Evolutionary conservation across 1,140 invertebrate species (phyloP).

Genomic region (Penaeus japonicus): DNA sequence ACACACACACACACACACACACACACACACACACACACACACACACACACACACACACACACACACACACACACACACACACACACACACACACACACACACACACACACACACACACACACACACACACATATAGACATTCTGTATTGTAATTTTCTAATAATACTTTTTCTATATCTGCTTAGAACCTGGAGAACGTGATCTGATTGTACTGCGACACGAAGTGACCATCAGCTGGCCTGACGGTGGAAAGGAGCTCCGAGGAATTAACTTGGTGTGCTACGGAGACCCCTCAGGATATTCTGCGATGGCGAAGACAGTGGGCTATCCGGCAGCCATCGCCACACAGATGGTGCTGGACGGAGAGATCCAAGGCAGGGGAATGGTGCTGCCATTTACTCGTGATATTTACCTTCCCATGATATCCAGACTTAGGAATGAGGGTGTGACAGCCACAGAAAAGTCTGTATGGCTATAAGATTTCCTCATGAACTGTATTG

Average conservation of each 20-base stretch:
- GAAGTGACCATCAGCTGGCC: slow-evolving; percentile 92
- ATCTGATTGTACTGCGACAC: slow-evolving; percentile 93
- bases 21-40: neutral
- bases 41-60: neutral
- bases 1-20: neutral
- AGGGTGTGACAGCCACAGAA: slow-evolving; percentile 84
- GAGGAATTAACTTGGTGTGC: slow-evolving; percentile 90
- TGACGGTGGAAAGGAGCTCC: slow-evolving; percentile 81
- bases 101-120: neutral
- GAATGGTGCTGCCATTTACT: slow-evolving; percentile 88
- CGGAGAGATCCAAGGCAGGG: slow-evolving; percentile 95
- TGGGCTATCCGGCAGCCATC: slow-evolving; percentile 95
- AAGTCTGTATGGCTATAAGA: slow-evolving; percentile 22
- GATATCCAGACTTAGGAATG: slow-evolving; percentile 80
- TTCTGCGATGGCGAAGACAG: slow-evolving; percentile 97
- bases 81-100: neutral
- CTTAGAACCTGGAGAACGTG: slow-evolving; percentile 76
- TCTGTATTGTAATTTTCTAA: neutral
- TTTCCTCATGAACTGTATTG: too few species aligned
- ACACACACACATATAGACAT: neutral
- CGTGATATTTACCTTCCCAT: slow-evolving; percentile 92
- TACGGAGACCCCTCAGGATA: slow-evolving; percentile 88
- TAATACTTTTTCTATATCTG: neutral
- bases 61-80: neutral
- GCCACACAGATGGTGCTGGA: slow-evolving; percentile 86